These are phyloP conservation scores for Myotis pilosus DNA, from an alignment of 2,797 vertebrate genomes.

Conservation along the genomic window DNA sequence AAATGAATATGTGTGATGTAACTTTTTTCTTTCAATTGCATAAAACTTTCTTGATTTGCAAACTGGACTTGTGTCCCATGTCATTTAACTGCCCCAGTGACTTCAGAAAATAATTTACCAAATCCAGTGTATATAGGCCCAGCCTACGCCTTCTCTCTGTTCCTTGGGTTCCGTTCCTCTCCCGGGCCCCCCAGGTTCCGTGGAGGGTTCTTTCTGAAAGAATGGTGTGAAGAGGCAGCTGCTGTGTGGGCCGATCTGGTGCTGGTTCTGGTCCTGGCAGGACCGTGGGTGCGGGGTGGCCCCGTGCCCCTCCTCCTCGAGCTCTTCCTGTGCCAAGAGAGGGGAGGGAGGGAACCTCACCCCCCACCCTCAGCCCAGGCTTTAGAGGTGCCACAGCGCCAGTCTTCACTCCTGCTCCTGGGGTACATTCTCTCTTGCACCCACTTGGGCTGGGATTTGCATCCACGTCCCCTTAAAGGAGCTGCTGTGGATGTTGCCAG, in stretches of 20 bases:
- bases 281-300: neutral
- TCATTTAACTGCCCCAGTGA: neutral
- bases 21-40: slow-evolving; percentile 70
- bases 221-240: neutral
- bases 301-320: rapidly evolving
- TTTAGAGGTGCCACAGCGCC: neutral
- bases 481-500: neutral
- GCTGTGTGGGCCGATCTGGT: rapidly evolving
- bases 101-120: neutral
- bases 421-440: rapidly evolving
- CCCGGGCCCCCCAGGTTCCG: neutral
- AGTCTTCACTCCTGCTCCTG: neutral
- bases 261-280: neutral
- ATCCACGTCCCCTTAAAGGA: rapidly evolving
- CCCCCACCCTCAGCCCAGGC: neutral
- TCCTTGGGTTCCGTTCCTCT: neutral
- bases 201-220: neutral
- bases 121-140: rapidly evolving
- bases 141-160: neutral
- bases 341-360: neutral
- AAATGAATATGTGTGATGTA: slow-evolving; percentile 75
- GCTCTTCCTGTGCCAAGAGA: neutral
- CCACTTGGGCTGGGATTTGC: neutral
- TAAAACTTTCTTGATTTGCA: slow-evolving; percentile 65
- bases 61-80: neutral